Evolutionary conservation across 2,888 invertebrate genomes (phyloP), one percentile per base, ranked within the genome.

Genomic region (Lathronympha strigana): DNA sequence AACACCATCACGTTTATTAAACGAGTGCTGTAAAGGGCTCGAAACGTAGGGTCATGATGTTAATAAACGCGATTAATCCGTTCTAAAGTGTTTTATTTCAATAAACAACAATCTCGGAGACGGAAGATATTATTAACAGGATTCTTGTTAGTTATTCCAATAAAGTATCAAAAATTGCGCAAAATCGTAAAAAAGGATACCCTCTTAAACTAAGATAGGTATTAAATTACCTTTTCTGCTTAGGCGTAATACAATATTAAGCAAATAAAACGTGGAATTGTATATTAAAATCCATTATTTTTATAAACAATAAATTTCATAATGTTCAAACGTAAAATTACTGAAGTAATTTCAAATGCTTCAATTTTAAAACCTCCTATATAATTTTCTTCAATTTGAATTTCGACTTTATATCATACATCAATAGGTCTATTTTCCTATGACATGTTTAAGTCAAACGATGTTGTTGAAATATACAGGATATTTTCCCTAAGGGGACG

Each of bases 401-500:
- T 31, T 31, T 9, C 3, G n/a, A 57, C 19, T 31, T 45, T 31
- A 19, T 13, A 1, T 8, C 9, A 19, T 15, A 17, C 9, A 19
- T 2, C 2, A 4, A n/a, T n/a, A 17, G 43, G 57, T 31, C 4
- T 5, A 28, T 45, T 31, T 19, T 43, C 6, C 28, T 28, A 28
- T 55, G 17, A 17, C 17, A 19, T 28, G 6, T 28, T 43, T 43
- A 0, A 11, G 28, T 19, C 8, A 43, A 13, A 21, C 19, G 57
- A 57, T 28, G 19, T 57, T 57, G 6, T 19, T 21, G 19, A 45
- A 57, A 28, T 21, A 45, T 1, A 13, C n/a, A 13, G 8, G 17
- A 17, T 8, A 28, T 31, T 57, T 31, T 45, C 45, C 57, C 57
- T 45, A 31, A 57, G 57, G 57, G 19, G 19, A 21, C 57, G 31